Percentiles rank a stretch among this genome's conserved stretches.
Evolutionary conservation across 2,113 vertebrate species (phyloP).

Genomic region (Picathartes gymnocephalus): DNA sequence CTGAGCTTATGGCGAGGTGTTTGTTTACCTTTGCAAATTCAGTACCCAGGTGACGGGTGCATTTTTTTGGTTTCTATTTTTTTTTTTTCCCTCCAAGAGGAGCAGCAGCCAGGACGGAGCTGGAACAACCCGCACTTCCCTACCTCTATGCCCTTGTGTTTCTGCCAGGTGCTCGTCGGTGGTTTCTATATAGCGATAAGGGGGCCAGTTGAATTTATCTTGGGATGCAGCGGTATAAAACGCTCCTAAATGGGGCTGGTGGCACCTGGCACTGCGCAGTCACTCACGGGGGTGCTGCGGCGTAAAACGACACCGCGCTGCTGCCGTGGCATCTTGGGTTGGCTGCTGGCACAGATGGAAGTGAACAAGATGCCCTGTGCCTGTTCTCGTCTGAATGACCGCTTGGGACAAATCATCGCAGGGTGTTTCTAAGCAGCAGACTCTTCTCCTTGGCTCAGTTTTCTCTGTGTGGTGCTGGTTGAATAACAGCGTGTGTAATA

Average conservation of each 20-base stretch:
- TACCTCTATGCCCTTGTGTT: background rate
- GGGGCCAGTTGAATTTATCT: background rate
- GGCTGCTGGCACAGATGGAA: background rate
- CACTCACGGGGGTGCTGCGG: background rate
- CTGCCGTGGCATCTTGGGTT: background rate
- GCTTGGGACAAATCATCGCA: background rate
- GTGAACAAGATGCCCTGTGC: background rate
- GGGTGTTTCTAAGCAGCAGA: conserved; percentile 17
- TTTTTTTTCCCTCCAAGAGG: background rate
- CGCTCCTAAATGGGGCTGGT: background rate
- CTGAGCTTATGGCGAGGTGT: background rate
- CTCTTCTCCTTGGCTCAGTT: conserved; percentile 26
- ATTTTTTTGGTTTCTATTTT: background rate
- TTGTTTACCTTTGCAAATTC: background rate
- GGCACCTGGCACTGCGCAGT: background rate
- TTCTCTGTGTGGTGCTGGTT: conserved; percentile 14
- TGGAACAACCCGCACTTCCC: background rate
- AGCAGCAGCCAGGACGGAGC: background rate
- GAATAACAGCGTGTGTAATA: conserved; percentile 46
- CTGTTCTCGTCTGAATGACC: background rate
- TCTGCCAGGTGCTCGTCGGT: background rate
- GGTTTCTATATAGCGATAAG: background rate
- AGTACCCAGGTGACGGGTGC: background rate
- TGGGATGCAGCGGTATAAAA: background rate
- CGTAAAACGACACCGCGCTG: background rate